Percentiles rank a stretch among this genome's conserved stretches.
Conservation (phyloP, 2,888 invertebrate species). For the Nasonia oneida region DNA sequence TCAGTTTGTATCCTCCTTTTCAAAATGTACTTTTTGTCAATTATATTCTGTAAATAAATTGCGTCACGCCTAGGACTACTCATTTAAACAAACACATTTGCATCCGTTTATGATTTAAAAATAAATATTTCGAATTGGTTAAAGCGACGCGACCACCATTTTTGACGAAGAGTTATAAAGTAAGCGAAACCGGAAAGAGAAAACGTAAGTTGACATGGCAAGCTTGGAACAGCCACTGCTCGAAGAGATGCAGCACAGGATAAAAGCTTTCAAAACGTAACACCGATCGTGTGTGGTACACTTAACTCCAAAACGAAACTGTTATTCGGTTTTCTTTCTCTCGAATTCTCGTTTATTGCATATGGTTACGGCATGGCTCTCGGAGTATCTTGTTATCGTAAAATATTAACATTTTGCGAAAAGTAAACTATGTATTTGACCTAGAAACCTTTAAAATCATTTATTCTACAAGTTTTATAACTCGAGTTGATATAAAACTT, state of each 20-base stretch:
- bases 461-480: not conserved
- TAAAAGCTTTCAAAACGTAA: constrained; percentile 66
- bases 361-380: constrained; percentile 11
- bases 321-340: constrained; percentile 53
- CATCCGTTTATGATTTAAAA: too few species aligned
- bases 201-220: not conserved
- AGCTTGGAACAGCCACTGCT: not conserved
- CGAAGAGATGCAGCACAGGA: constrained; percentile 48
- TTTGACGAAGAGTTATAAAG: not conserved
- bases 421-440: constrained; percentile 15
- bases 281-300: constrained; percentile 61
- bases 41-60: too few species aligned
- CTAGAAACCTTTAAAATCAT: constrained; percentile 8
- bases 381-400: constrained; percentile 5
- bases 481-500: not conserved
- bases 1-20: not conserved
- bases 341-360: constrained; percentile 30
- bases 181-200: not conserved
- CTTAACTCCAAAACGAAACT: constrained; percentile 64
- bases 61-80: too few species aligned
- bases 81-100: too few species aligned
- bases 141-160: not conserved
- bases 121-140: too few species aligned
- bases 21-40: not conserved
- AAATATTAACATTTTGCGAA: constrained; percentile 26